Evolutionary conservation across 1,140 invertebrate species (phyloP).

Genomic region (Orchestia grillus): DNA sequence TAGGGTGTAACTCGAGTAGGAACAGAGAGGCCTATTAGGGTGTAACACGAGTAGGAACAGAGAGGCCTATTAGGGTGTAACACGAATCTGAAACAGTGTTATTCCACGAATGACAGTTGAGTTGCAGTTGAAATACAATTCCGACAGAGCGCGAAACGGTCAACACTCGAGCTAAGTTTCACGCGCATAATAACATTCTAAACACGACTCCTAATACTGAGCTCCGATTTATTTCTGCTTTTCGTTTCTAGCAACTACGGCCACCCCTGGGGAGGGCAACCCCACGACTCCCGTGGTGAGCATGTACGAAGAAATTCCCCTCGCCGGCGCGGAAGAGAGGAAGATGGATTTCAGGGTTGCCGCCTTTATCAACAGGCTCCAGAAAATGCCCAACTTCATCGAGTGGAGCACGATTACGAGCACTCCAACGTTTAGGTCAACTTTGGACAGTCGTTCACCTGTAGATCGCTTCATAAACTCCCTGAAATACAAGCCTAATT

Average conservation of each 20-base stretch:
- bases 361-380: conserved; percentile 7
- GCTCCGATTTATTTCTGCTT: not conserved
- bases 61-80: too few species aligned
- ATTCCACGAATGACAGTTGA: too few species aligned
- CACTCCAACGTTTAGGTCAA: not conserved
- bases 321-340: not conserved
- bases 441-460: not conserved
- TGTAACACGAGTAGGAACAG: too few species aligned
- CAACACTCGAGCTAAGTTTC: too few species aligned
- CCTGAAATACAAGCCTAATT: conserved; percentile 7
- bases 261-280: not conserved
- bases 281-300: not conserved
- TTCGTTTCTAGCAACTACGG: not conserved
- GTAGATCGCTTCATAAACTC: conserved; percentile 25
- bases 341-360: not conserved
- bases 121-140: too few species aligned
- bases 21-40: too few species aligned
- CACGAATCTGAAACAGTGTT: too few species aligned
- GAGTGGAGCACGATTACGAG: conserved; percentile 7
- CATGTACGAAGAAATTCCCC: conserved; percentile 33
- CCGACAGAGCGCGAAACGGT: too few species aligned
- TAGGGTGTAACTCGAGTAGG: too few species aligned
- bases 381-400: not conserved
- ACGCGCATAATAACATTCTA: not conserved
- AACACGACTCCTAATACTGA: not conserved